A percentile compares a stretch with the other conserved stretches of the same genome.
Evolutionary conservation across 2,113 vertebrate species (phyloP).

Genomic region (Sinocyclocheilus grahami): DNA sequence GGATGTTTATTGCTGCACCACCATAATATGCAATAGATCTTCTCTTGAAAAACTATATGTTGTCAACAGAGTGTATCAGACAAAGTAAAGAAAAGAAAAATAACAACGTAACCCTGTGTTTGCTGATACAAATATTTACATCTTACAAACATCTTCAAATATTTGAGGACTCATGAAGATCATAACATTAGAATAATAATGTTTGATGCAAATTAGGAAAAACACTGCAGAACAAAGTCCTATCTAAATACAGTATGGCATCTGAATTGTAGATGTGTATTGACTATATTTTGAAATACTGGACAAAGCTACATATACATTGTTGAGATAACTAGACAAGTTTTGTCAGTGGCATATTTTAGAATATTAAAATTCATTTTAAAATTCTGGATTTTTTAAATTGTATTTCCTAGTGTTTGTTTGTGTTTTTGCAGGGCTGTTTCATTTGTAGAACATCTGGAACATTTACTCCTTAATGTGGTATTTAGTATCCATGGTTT

Average conservation of each 20-base stretch:
- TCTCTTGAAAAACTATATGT: conserved; percentile 20
- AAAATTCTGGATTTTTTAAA: background rate
- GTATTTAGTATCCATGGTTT: background rate
- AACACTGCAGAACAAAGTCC: background rate
- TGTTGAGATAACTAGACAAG: too few relatives aligned
- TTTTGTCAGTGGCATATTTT: too few relatives aligned
- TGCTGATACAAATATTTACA: background rate
- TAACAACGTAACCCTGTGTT: background rate
- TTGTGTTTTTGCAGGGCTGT: background rate
- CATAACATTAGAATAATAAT: background rate
- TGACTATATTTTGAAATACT: too few relatives aligned
- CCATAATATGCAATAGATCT: conserved; percentile 22
- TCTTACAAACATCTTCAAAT: background rate
- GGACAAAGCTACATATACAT: too few relatives aligned
- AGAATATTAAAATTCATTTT: background rate
- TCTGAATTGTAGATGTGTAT: too few relatives aligned
- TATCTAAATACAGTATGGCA: background rate
- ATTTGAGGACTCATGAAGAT: background rate
- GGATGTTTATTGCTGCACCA: conserved; percentile 22
- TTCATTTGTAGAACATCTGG: background rate
- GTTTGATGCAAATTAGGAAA: background rate
- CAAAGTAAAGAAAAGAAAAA: background rate
- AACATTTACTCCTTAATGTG: background rate
- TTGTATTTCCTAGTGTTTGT: background rate
- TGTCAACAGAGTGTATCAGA: conserved; percentile 18